Evolutionary conservation across 1,140 invertebrate species (phyloP), one percentile per base, ranked within the genome.

Genomic region (Zaprionus davidi): DNA sequence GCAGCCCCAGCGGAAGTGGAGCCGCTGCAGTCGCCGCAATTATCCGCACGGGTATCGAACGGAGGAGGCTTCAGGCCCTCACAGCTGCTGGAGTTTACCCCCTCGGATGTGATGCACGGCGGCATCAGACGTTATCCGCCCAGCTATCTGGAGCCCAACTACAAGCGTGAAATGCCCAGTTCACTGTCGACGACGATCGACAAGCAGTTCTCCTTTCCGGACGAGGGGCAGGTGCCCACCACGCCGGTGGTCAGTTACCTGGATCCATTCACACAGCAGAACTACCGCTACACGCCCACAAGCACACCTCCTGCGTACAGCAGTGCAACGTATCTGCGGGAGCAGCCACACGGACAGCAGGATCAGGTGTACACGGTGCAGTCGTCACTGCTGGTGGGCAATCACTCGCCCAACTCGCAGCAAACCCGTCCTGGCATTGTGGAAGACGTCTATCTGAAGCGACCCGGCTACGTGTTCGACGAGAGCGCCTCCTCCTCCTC

Each of bases 221-320:
- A 71, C 17, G 62, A 75, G 13, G 53, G 13, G 24, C 57, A 87
- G 2, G 38, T 92, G 62, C 84, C 86, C 24, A 88, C 90, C 4
- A 92, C 83, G 31, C 91, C 91, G 26, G 85, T 92, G 53, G 84
- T 88, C 20, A 88, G 77, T 74, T 92, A 92, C 58, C 58, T 87
- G 49, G 91, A 92, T 77, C 90, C 90, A 6, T 91, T 85, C 22
- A 91, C 86, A n/a, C 87, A 92, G 71, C 83, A 92, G 41, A 91
- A 91, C 77, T 85, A 85, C 62, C 70, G 69, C 6, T 90, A 90
- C 44, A 74, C 65, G 20, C 69, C 74, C 1, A 75, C 85, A 71
- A 82, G 28, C 46, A 51, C 46, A 12, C 78, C 64, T 26, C 36
- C 41, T 56, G 11, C 22, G 28, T 65, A 17, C 63, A 51, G 62